Evolutionary conservation across 1,140 invertebrate genomes (phyloP).

Genomic region (Pseudomyrmex pallidus): DNA sequence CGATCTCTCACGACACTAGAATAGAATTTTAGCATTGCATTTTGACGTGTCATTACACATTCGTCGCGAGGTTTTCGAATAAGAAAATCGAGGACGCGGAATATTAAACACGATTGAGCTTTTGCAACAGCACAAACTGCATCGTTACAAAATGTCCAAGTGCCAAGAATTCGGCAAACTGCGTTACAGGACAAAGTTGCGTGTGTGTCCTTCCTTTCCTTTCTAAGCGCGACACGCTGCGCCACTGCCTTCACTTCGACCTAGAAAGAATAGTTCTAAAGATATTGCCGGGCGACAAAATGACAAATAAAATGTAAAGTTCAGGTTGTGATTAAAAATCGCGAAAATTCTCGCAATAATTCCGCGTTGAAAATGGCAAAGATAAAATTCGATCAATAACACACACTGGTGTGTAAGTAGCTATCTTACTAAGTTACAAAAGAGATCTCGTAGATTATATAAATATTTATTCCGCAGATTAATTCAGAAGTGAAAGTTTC

Average conservation of each 20-base stretch:
- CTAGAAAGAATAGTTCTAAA: conserved; percentile 10
- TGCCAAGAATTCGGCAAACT: not conserved
- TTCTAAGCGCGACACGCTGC: not conserved
- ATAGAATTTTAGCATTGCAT: not conserved
- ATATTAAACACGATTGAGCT: not conserved
- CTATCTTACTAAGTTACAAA: not conserved
- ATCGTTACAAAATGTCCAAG: conserved; percentile 3
- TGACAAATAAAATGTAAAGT: not conserved
- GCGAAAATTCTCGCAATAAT: conserved; percentile 18
- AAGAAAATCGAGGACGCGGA: conserved; percentile 1
- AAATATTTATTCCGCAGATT: conserved; percentile 22
- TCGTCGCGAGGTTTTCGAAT: not conserved
- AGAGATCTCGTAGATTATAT: conserved; percentile 1
- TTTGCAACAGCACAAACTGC: not conserved
- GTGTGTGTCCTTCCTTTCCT: conserved; percentile 11
- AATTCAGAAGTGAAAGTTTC: conserved; percentile 21
- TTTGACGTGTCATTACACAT: not conserved
- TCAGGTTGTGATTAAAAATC: not conserved
- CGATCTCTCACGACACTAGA: conserved; percentile 1
- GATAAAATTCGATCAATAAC: not conserved
- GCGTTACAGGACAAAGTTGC: too few species aligned
- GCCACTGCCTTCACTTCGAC: conserved; percentile 40
- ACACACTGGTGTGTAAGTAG: not conserved
- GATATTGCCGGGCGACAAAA: conserved; percentile 1
- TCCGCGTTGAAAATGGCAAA: not conserved